Evolutionary conservation across 2,113 vertebrate species (phyloP).

Genomic region (Gavialis gangeticus): DNA sequence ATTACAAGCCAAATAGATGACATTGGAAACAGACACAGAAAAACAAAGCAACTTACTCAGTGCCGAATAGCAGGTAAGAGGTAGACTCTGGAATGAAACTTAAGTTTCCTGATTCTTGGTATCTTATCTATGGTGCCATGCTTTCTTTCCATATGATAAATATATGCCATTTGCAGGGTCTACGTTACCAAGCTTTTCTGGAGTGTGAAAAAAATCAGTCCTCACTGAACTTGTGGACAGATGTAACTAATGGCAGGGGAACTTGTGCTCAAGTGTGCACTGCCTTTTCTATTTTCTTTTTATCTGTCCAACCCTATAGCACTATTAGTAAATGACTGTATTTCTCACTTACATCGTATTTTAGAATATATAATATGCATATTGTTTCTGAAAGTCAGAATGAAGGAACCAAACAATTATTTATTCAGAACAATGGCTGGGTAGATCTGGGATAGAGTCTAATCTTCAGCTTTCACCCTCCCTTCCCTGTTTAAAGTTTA

Average conservation of each 20-base stretch:
- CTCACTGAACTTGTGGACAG: too few relatives aligned
- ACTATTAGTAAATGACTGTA: not conserved
- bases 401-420: not conserved
- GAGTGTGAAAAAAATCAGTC: too few relatives aligned
- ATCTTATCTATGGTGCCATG: not conserved
- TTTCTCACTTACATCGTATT: not conserved
- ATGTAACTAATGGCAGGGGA: too few relatives aligned
- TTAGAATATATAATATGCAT: too few relatives aligned
- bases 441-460: too few relatives aligned
- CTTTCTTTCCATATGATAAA: not conserved
- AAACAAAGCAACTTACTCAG: not conserved
- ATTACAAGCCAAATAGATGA: not conserved
- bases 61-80: not conserved
- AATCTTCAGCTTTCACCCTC: too few relatives aligned
- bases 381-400: not conserved
- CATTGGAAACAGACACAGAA: not conserved
- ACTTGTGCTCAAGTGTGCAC: too few relatives aligned
- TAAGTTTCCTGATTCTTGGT: not conserved
- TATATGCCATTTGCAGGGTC: not conserved
- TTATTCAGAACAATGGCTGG: not conserved
- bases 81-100: not conserved
- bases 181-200: too few relatives aligned
- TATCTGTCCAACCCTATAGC: too few relatives aligned
- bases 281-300: too few relatives aligned
- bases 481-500: too few relatives aligned